Evolutionary conservation across 2,797 vertebrate species (phyloP), one percentile per base, ranked within the genome.

Genomic region (Premnoplex brunnescens): DNA sequence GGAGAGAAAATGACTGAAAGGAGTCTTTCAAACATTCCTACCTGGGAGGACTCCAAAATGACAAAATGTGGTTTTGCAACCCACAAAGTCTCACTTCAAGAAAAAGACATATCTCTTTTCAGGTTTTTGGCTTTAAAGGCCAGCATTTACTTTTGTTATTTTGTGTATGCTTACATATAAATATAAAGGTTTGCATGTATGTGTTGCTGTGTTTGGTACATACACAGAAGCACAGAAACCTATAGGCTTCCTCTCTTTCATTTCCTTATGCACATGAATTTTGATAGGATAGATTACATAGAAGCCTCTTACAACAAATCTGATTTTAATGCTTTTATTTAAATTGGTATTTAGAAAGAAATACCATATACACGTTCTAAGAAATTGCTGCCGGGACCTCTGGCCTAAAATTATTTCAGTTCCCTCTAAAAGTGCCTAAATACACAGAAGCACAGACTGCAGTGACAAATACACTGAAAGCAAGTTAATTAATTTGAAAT

Each of bases 341-440:
- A 36, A 52, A 63, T 30, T 55, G 14, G 0, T 37, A 24, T 39
- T 36, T 51, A 51, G 71, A 85, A 62, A 89, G 43, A 54, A 63
- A 43, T 28, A 52, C 10, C 16, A 26, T 37, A 10, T 34, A n/a
- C 3, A 2, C 0, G 0, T 21, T 13, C 44, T 26, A 28, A 75
- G 30, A 74, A 89, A 56, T 7, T 10, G 30, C 36, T 55, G n/a
- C 46, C 46, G 23, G 26, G 12, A 78, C 9, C 14, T 51, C 36
- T 69, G 51, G 20, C 26, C 30, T 83, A 27, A 82, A 83, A 51
- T 43, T 6, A 37, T 21, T 60, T 44, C n/a, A 41, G 15, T 32
- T 79, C 7, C 24, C n/a, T 86, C 41, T 51, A 24, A 56, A 79
- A 85, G 27, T 23, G 20, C 10, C 30, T 34, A 55, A 44, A 52